A percentile compares a stretch with the other conserved stretches of the same genome.
Evolutionary conservation across 2,888 invertebrate genomes (phyloP).

Genomic region (Mesorhabditis sp.): DNA sequence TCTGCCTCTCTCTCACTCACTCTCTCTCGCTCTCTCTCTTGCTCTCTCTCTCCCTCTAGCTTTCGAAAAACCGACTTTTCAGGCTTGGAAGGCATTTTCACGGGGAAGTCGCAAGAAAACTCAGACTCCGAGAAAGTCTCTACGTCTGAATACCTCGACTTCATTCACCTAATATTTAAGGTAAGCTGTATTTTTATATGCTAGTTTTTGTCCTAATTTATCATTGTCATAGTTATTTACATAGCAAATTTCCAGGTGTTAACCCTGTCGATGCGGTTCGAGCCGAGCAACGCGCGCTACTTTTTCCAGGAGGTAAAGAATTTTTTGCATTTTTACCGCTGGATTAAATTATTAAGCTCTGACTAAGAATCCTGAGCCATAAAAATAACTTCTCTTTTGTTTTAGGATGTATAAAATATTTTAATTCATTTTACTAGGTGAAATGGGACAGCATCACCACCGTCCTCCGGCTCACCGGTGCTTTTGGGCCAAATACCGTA

Average conservation of each 20-base stretch:
- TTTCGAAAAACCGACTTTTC: not conserved
- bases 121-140: no score
- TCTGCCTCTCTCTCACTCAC: no score
- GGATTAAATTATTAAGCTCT: no score
- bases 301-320: slow-evolving; percentile 82
- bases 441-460: slow-evolving; percentile 89
- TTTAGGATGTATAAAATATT: not conserved
- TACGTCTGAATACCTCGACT: slow-evolving; percentile 29
- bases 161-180: slow-evolving; percentile 52
- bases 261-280: slow-evolving; percentile 95
- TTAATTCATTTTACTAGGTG: slow-evolving; percentile 66
- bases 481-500: slow-evolving; percentile 66
- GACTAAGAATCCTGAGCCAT: not conserved
- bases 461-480: slow-evolving; percentile 83
- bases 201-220: slow-evolving; percentile 8
- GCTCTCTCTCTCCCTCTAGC: no score
- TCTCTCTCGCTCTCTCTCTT: no score
- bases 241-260: slow-evolving; percentile 67
- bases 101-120: no score
- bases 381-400: not conserved
- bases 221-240: not conserved
- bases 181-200: not conserved
- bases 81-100: not conserved
- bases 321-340: not conserved
- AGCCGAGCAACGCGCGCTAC: slow-evolving; percentile 96